These are phyloP conservation scores for Macheiramphus alcinus DNA, from an alignment of 2,113 vertebrate species.

Conservation along the genomic window DNA sequence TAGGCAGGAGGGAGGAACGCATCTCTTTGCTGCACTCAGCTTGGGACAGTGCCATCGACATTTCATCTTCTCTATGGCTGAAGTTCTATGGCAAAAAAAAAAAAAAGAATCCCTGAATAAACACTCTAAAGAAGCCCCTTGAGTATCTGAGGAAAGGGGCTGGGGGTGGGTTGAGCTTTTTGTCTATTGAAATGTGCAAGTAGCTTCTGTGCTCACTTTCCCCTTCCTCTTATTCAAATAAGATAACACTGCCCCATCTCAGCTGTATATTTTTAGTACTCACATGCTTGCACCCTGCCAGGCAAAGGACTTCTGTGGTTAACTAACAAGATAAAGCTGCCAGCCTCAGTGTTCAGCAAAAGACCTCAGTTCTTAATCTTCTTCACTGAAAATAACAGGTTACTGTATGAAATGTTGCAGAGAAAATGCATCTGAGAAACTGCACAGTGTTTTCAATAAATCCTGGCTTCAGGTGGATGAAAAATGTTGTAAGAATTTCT, in stretches of 20 bases:
- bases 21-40: not conserved
- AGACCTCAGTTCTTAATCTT: constrained; percentile 15
- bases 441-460: not conserved
- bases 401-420: not conserved
- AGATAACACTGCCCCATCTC: not conserved
- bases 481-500: not conserved
- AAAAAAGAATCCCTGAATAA: not conserved
- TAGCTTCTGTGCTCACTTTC: not conserved
- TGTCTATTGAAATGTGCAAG: not conserved
- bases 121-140: not conserved
- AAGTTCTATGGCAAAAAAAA: not conserved
- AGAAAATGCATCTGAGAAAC: not conserved
- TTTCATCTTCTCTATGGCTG: not conserved
- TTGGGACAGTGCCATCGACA: not conserved
- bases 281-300: not conserved
- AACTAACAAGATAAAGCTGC: constrained; percentile 28
- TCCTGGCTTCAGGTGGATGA: not conserved
- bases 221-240: not conserved
- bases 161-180: not conserved
- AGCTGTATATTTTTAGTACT: not conserved
- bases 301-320: not conserved
- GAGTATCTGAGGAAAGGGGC: not conserved
- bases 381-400: not conserved
- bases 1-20: fast-evolving
- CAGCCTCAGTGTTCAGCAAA: not conserved